Conservation (phyloP, 2,797 vertebrate species). For the Carcharodon carcharias region DNA sequence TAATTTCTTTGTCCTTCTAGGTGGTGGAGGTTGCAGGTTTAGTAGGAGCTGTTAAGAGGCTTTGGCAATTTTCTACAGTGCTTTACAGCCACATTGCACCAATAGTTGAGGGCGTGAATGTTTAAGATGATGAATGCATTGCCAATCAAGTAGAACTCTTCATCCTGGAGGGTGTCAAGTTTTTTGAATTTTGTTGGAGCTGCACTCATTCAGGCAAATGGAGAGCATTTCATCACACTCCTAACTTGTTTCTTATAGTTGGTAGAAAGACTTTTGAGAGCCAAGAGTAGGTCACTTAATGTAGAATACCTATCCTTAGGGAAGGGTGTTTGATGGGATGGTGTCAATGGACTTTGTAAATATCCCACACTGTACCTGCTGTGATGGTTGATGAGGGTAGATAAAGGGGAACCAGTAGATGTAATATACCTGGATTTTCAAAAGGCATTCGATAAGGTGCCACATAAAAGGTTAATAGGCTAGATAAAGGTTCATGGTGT, state of each 20-base stretch:
- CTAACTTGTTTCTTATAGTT: not conserved
- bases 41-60: not conserved
- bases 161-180: not conserved
- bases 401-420: too few species aligned
- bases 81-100: not conserved
- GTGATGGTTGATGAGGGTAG: not conserved
- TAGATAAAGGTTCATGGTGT: too few species aligned
- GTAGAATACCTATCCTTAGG: too few species aligned
- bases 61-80: not conserved
- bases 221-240: not conserved
- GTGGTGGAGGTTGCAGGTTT: not conserved
- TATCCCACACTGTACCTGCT: not conserved
- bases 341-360: not conserved
- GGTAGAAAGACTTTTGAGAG: not conserved
- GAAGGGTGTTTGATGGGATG: too few species aligned
- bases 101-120: too few species aligned
- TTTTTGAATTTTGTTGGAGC: not conserved
- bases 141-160: too few species aligned
- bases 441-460: too few species aligned
- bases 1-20: not conserved
- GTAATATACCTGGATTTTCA: too few species aligned
- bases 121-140: too few species aligned
- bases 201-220: not conserved
- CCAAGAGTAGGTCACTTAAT: not conserved
- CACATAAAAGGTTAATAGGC: too few species aligned